A percentile compares a stretch with the other conserved stretches of the same genome.
These are phyloP conservation scores for Nomada ruficornis DNA, from an alignment of 2,888 invertebrate genomes.

Conservation along the genomic window DNA sequence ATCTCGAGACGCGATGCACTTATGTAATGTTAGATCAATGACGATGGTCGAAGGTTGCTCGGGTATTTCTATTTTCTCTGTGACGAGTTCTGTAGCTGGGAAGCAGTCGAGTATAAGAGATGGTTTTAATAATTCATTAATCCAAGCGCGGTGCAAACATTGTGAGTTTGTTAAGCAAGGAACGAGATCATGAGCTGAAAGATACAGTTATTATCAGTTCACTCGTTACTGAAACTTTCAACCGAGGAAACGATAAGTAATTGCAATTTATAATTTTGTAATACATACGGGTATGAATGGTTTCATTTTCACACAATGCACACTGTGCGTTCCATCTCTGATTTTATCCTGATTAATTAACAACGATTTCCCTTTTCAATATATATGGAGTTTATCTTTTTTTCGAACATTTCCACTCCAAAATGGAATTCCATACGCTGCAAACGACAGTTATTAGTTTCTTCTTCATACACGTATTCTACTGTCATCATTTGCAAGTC, in stretches of 20 bases:
- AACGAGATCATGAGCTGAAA: not conserved
- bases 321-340: not conserved
- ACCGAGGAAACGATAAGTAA: not conserved
- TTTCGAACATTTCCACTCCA: not conserved
- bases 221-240: slow-evolving; percentile 8
- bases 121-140: slow-evolving; percentile 29
- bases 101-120: not conserved
- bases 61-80: slow-evolving; percentile 14
- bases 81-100: not conserved
- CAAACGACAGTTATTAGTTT: not conserved
- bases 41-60: slow-evolving; percentile 13
- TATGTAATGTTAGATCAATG: slow-evolving; percentile 17
- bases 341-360: not conserved
- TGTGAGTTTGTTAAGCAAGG: not conserved
- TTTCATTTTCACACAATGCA: slow-evolving; percentile 14
- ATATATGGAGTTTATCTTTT: not conserved
- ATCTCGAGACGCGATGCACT: not conserved
- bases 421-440: not conserved
- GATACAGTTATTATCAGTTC: not conserved
- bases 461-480: not conserved
- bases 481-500: slow-evolving; percentile 19
- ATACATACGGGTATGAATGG: slow-evolving; percentile 7
- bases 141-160: not conserved
- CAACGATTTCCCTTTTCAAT: not conserved
- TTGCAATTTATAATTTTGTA: not conserved